These are phyloP conservation scores for Gonatopus flavifemur DNA, from an alignment of 1,140 invertebrate species.

Conservation along the genomic window DNA sequence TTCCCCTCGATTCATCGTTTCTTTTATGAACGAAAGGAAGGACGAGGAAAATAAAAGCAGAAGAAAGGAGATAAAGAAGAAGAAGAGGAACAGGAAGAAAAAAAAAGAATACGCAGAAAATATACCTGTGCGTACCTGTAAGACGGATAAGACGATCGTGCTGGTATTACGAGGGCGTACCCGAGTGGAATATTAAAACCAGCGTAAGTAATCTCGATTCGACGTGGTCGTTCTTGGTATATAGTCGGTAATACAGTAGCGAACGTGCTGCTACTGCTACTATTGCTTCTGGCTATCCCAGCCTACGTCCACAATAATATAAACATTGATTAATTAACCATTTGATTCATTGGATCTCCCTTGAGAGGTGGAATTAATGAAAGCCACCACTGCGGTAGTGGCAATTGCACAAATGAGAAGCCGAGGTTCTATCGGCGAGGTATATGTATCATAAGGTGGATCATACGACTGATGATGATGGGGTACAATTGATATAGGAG, in stretches of 20 bases:
- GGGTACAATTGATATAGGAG: too few relatives aligned
- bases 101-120: background rate
- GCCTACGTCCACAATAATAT: conserved; percentile 45
- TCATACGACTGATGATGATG: too few relatives aligned
- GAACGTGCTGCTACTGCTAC: conserved; percentile 17
- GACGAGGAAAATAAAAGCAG: background rate
- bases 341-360: conserved; percentile 25
- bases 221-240: background rate
- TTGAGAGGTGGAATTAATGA: too few relatives aligned
- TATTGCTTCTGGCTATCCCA: too few relatives aligned
- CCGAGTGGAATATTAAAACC: conserved; percentile 26
- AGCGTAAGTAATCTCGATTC: conserved; percentile 17
- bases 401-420: too few relatives aligned
- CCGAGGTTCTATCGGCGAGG: too few relatives aligned
- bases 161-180: conserved; percentile 22
- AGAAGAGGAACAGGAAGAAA: background rate
- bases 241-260: conserved; percentile 6
- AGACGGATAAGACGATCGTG: background rate
- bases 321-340: conserved; percentile 53
- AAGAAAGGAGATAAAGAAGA: background rate
- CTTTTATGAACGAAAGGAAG: background rate
- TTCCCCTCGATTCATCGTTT: background rate
- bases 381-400: too few relatives aligned
- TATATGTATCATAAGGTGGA: too few relatives aligned
- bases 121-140: background rate